Base-by-base conservation (phyloP, 2,113 vertebrate species). In the Ceyx melanurus region DNA sequence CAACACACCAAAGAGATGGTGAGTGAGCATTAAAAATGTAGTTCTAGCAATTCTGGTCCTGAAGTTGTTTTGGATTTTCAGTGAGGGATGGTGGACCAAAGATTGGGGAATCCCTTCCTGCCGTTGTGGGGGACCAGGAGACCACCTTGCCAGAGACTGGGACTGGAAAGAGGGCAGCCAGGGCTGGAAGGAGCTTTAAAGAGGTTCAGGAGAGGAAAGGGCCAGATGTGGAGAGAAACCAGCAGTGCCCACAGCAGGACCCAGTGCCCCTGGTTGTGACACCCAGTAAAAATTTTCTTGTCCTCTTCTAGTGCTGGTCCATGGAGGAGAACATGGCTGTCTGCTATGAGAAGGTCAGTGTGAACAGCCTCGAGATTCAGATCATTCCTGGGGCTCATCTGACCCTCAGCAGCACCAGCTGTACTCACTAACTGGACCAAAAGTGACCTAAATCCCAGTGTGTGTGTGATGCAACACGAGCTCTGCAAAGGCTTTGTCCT, bases 391-490 rank as follows among this genome's bases (percentile, higher is more conserved):
- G 35, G 42, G 22, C 17, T 74, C 66, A 18, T 22, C 42, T 0
- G 4, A 22, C 37, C 42, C 28, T n/a, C 78, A 51, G 61, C 53
- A 85, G 43, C 35, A 91, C 42, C 51, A 29, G 2, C 23, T 37
- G 10, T n/a, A 54, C 48, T 81, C 64, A 6, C 31, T 15, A 19
- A 56, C 31, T 26, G 29, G 43, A 64, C 2, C 1, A 29, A 43
- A 78, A 53, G 48, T 16, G n/a, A 17, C 51, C 68, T 40, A 16
- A 92, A 66, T 46, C 48, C 72, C 3, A 2, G 61, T 61, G 9
- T 0, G 0, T 0, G 0, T 17, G 28, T 70, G 35, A 42, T 1
- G 1, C 2, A 2, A 65, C 57, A 23, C 0, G 1, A 68, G 25
- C 54, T 72, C 53, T 1, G 4, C 74, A 57, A 65, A 84, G 45